Conservation (phyloP, 2,888 invertebrate genomes). For the Eristalis arbustorum region DNA sequence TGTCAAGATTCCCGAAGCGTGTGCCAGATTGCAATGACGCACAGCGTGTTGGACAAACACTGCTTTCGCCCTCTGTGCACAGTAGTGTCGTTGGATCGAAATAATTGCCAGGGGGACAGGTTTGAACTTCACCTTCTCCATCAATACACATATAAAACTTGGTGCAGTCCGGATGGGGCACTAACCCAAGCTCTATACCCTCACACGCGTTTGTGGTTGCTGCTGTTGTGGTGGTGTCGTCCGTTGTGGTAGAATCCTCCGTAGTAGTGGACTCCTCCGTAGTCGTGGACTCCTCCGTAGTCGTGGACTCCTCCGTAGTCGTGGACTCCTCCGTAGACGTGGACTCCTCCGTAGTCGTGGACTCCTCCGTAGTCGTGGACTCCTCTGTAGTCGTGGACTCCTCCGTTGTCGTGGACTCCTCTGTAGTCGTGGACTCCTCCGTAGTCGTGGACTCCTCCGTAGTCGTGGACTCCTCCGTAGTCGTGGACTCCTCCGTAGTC, state of each 20-base stretch:
- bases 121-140: conserved; percentile 67
- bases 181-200: conserved; percentile 42
- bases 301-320: conserved; percentile 17
- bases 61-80: conserved; percentile 33
- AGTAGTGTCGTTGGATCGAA: conserved; percentile 66
- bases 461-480: neutral
- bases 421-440: neutral
- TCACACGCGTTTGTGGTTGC: conserved; percentile 17
- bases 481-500: conserved; percentile 21
- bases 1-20: neutral
- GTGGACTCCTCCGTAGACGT: neutral
- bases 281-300: neutral
- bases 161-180: conserved; percentile 71
- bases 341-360: conserved; percentile 40
- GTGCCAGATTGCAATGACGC: neutral
- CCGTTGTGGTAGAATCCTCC: neutral
- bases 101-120: conserved; percentile 72
- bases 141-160: conserved; percentile 72
- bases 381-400: conserved; percentile 33
- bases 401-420: neutral
- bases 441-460: neutral
- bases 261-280: conserved; percentile 51
- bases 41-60: conserved; percentile 17
- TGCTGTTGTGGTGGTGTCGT: neutral
- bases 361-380: neutral